Evolutionary conservation across 1,140 invertebrate genomes (phyloP), one percentile per base, ranked within the genome.

Genomic region (Drosophila grimshawi): DNA sequence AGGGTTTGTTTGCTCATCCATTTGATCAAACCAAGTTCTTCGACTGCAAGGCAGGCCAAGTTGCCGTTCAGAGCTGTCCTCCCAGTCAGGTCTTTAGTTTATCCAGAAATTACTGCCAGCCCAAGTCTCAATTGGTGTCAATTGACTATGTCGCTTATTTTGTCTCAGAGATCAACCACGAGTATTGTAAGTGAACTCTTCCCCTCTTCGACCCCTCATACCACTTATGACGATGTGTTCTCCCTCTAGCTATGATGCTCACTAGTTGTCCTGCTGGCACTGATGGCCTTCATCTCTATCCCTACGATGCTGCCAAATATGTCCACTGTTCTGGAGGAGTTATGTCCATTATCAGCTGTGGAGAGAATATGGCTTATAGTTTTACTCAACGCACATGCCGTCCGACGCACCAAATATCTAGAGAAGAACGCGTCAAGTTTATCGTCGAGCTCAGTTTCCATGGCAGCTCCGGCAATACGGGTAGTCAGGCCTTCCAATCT

Each of bases 1-100:
- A 74, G 27, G 95, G 95, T 11, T 59, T 95, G 4, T 92, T 94
- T 37, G 93, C 94, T 0, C 94, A 96, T 93, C 94, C 95, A 2
- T 92, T 92, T 5, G 94, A 95, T 59, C 96, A 95, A 65, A 92
- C 91, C 6, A 95, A 95, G 78, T 96, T 94, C 77, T 76, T 96
- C 2, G 94, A 94, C 56, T 96, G 96, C 82, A 88, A 92, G 91
- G 95, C 95, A 4, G 93, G 69, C 8, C 86, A 56, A 94, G 94
- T 43, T 52, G 94, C 93, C 59, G 92, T 95, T 10, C 94, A 95
- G 92, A 92, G 93, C 29, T 96, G 96, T 85, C 93, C 93, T 11
- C 93, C 94, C 2, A 94, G 94, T 5, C 95, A 95, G 3, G 93
- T 94, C 0, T 96, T 96, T 79, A 95, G 96, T 92, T 93, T 95